Conservation (phyloP, 2,797 vertebrate genomes). For the Pelobates cultripes region DNA sequence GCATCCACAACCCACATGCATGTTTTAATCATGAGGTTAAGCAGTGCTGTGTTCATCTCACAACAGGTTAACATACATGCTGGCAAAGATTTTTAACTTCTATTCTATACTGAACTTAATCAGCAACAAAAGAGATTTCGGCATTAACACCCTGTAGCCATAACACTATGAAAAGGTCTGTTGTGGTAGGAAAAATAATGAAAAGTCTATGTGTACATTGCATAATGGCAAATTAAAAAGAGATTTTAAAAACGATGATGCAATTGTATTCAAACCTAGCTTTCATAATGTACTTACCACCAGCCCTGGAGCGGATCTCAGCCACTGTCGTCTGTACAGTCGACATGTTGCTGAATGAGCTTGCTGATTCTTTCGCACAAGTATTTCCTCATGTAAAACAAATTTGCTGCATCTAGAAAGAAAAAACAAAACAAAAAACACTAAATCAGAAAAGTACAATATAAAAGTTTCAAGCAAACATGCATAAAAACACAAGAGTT, state of each 20-base stretch:
- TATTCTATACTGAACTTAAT: neutral
- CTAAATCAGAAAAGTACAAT: neutral
- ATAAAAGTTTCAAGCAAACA: neutral
- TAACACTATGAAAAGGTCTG: neutral
- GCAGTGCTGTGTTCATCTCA: neutral
- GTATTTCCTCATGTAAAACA: neutral
- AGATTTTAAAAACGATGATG: neutral
- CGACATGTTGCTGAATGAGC: conserved; percentile 74
- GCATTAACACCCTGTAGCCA: neutral
- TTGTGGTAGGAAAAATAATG: neutral
- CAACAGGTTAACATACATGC: neutral
- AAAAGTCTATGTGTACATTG: neutral
- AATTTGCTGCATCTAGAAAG: neutral
- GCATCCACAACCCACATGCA: neutral
- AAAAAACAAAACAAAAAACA: no score
- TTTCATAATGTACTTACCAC: conserved; percentile 78
- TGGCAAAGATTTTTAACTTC: neutral
- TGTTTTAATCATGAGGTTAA: neutral
- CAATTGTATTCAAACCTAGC: neutral
- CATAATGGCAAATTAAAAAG: neutral
- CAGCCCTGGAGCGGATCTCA: conserved; percentile 86
- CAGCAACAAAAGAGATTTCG: neutral
- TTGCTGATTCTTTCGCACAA: neutral
- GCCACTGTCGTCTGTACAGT: conserved; percentile 90
- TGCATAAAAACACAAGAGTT: neutral